A percentile compares a stretch with the other conserved stretches of the same genome.
These are phyloP conservation scores for Panurus biarmicus DNA, from an alignment of 2,113 vertebrate species.

Conservation along the genomic window DNA sequence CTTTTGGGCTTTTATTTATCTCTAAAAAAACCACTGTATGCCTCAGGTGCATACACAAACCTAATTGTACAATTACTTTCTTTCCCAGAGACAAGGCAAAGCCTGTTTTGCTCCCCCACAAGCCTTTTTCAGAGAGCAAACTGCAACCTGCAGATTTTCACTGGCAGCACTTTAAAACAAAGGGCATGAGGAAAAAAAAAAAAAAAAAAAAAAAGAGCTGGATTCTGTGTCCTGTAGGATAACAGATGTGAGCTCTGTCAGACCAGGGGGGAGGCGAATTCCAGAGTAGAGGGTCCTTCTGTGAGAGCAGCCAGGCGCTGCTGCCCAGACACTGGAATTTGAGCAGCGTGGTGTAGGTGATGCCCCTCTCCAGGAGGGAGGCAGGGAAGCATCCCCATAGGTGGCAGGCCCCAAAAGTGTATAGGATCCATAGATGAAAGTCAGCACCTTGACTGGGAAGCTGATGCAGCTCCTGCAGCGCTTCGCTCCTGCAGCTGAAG, in stretches of 20 bases:
- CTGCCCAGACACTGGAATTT: not conserved
- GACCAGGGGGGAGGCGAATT: not conserved
- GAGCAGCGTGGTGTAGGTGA: not conserved
- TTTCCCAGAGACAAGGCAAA: not conserved
- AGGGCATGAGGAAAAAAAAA: not conserved
- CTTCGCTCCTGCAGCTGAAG: not conserved
- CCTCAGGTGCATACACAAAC: constrained; percentile 6
- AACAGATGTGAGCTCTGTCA: constrained; percentile 39
- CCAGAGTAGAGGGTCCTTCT: not conserved
- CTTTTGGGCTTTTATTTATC: constrained; percentile 27
- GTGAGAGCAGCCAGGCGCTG: not conserved
- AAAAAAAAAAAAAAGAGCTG: not conserved
- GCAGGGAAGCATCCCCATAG: not conserved
- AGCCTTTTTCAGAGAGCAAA: not conserved
- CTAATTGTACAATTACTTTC: not conserved
- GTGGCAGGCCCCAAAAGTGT: not conserved
- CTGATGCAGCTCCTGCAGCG: not conserved
- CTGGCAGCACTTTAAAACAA: constrained; percentile 33
- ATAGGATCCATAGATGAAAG: not conserved
- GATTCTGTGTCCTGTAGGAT: not conserved
- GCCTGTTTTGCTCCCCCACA: not conserved
- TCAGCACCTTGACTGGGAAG: not conserved
- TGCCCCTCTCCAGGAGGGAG: not conserved
- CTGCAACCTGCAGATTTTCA: constrained; percentile 7
- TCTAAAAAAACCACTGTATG: not conserved